Evolutionary conservation across 2,113 vertebrate genomes (phyloP).

Genomic region (Pomatostomus ruficeps): DNA sequence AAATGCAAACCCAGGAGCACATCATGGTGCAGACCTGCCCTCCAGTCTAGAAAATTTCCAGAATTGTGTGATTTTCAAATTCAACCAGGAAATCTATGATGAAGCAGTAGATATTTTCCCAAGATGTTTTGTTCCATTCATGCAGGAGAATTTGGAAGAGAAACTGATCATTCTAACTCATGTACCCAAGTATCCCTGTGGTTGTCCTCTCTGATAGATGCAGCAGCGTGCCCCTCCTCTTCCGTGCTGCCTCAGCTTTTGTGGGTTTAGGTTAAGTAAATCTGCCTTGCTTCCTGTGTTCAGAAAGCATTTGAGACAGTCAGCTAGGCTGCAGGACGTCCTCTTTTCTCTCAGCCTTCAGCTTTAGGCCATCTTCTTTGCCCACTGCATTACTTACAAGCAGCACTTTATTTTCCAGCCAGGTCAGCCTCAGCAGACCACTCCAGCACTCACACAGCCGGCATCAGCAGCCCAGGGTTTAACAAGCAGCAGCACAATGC

Average conservation of each 20-base stretch:
- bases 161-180: not conserved
- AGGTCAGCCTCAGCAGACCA: not conserved
- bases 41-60: not conserved
- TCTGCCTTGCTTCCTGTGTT: not conserved
- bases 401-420: not conserved
- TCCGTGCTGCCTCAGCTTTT: not conserved
- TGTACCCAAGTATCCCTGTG: fast-evolving
- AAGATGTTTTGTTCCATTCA: not conserved
- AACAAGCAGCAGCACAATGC: not conserved
- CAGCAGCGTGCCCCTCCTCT: not conserved
- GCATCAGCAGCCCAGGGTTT: not conserved
- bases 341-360: not conserved
- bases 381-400: not conserved
- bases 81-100: not conserved
- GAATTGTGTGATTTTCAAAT: not conserved
- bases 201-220: not conserved
- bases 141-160: not conserved
- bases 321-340: not conserved
- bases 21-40: not conserved
- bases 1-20: not conserved
- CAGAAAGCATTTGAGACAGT: not conserved
- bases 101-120: not conserved
- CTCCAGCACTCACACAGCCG: fast-evolving
- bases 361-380: not conserved
- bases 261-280: not conserved